A percentile compares a stretch with the other conserved stretches of the same genome.
Conservation (phyloP, 2,797 vertebrate species). For the Oryzias sinensis region DNA sequence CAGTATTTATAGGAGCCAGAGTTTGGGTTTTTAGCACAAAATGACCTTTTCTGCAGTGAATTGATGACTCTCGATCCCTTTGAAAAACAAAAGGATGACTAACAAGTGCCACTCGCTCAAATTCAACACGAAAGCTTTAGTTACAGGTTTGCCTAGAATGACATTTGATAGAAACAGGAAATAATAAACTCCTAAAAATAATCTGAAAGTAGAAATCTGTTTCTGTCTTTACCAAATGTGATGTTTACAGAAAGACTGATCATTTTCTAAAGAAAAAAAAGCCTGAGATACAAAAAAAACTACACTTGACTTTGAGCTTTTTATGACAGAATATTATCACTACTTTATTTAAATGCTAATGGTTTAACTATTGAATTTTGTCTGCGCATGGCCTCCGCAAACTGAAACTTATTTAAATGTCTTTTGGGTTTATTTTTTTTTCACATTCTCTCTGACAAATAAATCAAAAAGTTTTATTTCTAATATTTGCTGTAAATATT, state of each 20-base stretch:
- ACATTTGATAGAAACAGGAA: conserved; percentile 10
- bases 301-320: conserved; percentile 48
- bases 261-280: conserved; percentile 48
- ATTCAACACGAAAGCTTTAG: conserved; percentile 34
- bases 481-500: conserved; percentile 59
- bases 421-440: conserved; percentile 17
- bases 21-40: conserved; percentile 18
- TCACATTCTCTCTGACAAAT: conserved; percentile 50
- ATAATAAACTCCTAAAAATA: conserved; percentile 23
- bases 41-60: conserved; percentile 13
- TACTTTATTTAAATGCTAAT: conserved; percentile 69
- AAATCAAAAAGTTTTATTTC: conserved; percentile 47
- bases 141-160: conserved; percentile 36
- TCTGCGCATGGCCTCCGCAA: conserved; percentile 45
- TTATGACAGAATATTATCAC: conserved; percentile 53
- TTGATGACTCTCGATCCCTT: conserved; percentile 31
- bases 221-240: conserved; percentile 48
- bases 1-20: conserved; percentile 82
- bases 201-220: conserved; percentile 21
- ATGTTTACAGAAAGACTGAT: conserved; percentile 72
- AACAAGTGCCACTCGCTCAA: conserved; percentile 63
- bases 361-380: conserved; percentile 54
- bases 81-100: conserved; percentile 27
- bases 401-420: conserved; percentile 60
- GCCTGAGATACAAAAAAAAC: conserved; percentile 69